phyloP scores from a whole-genome alignment of 2,797 vertebrate species.

The Telmatherina bonti region DNA sequence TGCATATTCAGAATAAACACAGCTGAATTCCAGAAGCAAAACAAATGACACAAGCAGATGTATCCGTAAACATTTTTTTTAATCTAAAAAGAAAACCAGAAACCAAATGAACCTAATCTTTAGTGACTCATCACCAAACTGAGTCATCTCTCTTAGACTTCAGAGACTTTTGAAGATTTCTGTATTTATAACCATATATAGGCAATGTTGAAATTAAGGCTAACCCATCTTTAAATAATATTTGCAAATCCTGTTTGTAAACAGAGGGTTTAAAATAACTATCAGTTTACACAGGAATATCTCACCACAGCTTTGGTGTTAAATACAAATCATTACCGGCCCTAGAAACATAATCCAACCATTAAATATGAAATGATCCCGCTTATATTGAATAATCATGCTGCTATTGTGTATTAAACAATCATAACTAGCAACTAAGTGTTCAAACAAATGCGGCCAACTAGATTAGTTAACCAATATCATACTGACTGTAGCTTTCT shows the following conservation, averaged over 20 bases:
- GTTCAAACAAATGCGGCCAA: slow-evolving; percentile 30
- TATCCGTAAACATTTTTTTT: slow-evolving; percentile 67
- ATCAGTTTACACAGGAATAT: slow-evolving; percentile 1
- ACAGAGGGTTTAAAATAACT: slow-evolving; percentile 20
- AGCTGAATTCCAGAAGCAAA: slow-evolving; percentile 68
- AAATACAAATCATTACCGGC: slow-evolving; percentile 21
- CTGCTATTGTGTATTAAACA: slow-evolving; percentile 26
- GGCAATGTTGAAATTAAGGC: slow-evolving; percentile 51
- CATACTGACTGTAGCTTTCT: slow-evolving; percentile 31
- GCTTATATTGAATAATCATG: background rate
- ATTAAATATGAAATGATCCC: slow-evolving; percentile 23
- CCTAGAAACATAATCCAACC: slow-evolving; percentile 17
- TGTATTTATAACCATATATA: slow-evolving; percentile 67
- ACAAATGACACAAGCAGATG: slow-evolving; percentile 67
- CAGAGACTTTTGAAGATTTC: slow-evolving; percentile 19
- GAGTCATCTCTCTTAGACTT: slow-evolving; percentile 53
- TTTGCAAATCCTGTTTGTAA: slow-evolving; percentile 43
- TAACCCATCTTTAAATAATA: slow-evolving; percentile 62
- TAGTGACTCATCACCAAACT: slow-evolving; percentile 55
- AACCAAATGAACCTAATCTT: slow-evolving; percentile 54
- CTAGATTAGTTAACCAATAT: slow-evolving; percentile 33
- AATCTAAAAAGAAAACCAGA: slow-evolving; percentile 45
- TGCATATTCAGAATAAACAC: slow-evolving; percentile 60
- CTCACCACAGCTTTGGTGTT: slow-evolving; percentile 12
- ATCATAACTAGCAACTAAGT: slow-evolving; percentile 16